phyloP scores from a whole-genome alignment of 2,113 vertebrate species.

The Gila orcuttii region DNA sequence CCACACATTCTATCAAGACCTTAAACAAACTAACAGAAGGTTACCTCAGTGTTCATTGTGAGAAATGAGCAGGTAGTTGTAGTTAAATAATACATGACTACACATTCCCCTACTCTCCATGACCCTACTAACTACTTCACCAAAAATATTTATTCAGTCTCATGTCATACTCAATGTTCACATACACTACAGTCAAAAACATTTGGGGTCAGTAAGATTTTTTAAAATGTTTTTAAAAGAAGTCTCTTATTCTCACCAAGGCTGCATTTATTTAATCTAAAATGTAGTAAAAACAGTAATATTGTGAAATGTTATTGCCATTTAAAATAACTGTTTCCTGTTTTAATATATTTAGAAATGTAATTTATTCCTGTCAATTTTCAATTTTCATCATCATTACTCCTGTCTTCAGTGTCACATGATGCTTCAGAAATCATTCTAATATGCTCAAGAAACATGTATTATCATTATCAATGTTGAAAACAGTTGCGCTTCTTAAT shows the following conservation, averaged over 20 bases:
- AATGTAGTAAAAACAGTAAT: not conserved
- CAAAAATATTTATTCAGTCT: not conserved
- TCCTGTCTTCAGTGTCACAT: not conserved
- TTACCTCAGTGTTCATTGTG: not conserved
- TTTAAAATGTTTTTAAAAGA: not conserved
- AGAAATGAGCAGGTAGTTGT: not conserved
- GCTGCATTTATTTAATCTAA: not conserved
- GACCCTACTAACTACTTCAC: not conserved
- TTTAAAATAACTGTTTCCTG: not conserved
- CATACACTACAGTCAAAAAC: not conserved
- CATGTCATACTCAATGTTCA: no score
- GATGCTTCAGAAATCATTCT: not conserved
- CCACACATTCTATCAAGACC: constrained; percentile 46
- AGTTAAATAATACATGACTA: not conserved
- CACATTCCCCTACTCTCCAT: not conserved
- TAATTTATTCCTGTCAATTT: not conserved
- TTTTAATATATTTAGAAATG: not conserved
- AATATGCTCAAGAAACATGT: not conserved
- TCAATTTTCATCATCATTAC: not conserved
- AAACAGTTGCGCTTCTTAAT: no score
- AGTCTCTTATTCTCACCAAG: not conserved
- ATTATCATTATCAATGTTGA: no score
- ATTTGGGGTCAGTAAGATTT: not conserved
- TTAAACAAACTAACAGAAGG: constrained; percentile 12
- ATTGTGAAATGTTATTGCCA: not conserved